Base-by-base conservation (phyloP, 1,140 invertebrate species). In the Lysiphlebus fabarum region DNA sequence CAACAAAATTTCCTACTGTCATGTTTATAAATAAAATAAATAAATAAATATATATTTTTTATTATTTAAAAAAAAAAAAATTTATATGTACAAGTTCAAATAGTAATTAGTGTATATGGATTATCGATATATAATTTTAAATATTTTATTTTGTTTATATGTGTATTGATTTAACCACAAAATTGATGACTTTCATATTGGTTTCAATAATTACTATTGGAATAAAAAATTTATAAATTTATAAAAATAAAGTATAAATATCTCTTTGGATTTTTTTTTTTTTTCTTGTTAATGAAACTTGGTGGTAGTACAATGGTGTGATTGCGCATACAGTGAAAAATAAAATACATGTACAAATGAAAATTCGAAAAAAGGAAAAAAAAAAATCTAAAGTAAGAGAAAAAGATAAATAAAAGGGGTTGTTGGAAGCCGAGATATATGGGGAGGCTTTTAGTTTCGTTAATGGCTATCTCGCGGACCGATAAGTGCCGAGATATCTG, bases 361-460 rank as follows among this genome's bases (percentile, higher is more conserved):
- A 4, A 12, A 43, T 14, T 53, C 45, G 38, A 50, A 41, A 49
- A 40, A 33, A 51, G 41, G 6, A 11, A 41, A 44, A 50, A 51
- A 43, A 33, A 40, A 6, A 53, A 14, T 26, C 17, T 40, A 14
- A 51, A 26, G 17, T 2, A 1, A 26, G 17, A 26, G 4, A 26
- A 26, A 26, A 26, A 26, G 17, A 4, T 1, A 47, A 49, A 43
- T 56, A 64, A 66, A 68, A 71, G 69, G 17, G 69, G 67, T 67
- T 68, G 66, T 58, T 55, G 47, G 63, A 69, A 70, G 72, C 69
- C 71, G 72, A 78, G 59, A 66, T 66, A 64, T 66, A 66, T 62
- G 60, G 59, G 49, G 50, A 66, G 60, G 65, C 65, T 66, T 66
- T 66, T 66, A 66, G 65, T 66, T 66, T 64, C 62, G 65, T 62